Evolutionary conservation across 2,797 vertebrate genomes (phyloP).

Genomic region (Neosalanx taihuensis): DNA sequence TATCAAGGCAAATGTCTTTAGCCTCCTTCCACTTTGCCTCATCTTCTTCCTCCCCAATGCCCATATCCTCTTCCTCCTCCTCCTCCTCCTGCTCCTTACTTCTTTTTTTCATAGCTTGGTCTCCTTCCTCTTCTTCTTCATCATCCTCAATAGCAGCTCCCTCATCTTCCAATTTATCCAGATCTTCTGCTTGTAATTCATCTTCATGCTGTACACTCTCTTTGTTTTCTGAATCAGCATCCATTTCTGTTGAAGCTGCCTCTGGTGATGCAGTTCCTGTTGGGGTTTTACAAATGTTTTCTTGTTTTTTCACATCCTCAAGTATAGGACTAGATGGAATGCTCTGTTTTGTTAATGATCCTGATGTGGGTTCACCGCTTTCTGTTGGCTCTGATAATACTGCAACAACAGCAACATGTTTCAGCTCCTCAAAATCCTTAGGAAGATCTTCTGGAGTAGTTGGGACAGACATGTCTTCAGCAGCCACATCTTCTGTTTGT

Average conservation of each 20-base stretch:
- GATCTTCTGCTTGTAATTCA: slow-evolving; percentile 52
- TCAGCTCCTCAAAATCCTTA: slow-evolving; percentile 85
- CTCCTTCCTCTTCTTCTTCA: slow-evolving; percentile 65
- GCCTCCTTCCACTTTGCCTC: slow-evolving; percentile 69
- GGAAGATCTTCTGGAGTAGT: slow-evolving; percentile 91
- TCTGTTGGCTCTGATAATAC: slow-evolving; percentile 48
- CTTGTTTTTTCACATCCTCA: slow-evolving; percentile 51
- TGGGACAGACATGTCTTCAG: slow-evolving; percentile 65
- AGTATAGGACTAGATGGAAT: slow-evolving; percentile 38
- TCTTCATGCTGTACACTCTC: slow-evolving; percentile 50
- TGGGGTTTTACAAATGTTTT: slow-evolving; percentile 41
- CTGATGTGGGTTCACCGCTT: slow-evolving; percentile 28
- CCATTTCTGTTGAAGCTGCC: slow-evolving; percentile 31
- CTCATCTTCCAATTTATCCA: slow-evolving; percentile 73
- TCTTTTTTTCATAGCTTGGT: slow-evolving; percentile 52
- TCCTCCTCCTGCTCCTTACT: slow-evolving; percentile 55
- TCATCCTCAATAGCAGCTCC: slow-evolving; percentile 63
- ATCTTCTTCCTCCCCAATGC: slow-evolving; percentile 81
- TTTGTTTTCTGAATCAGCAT: slow-evolving; percentile 48
- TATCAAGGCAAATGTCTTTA: slow-evolving; percentile 68
- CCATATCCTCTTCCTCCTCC: slow-evolving; percentile 67
- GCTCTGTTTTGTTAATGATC: slow-evolving; percentile 36
- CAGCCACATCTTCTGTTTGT: slow-evolving; percentile 53
- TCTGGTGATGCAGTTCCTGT: slow-evolving; percentile 52
- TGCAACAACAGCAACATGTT: slow-evolving; percentile 59